Base-by-base conservation (phyloP, 2,113 vertebrate genomes). In the Cololabis saira region DNA sequence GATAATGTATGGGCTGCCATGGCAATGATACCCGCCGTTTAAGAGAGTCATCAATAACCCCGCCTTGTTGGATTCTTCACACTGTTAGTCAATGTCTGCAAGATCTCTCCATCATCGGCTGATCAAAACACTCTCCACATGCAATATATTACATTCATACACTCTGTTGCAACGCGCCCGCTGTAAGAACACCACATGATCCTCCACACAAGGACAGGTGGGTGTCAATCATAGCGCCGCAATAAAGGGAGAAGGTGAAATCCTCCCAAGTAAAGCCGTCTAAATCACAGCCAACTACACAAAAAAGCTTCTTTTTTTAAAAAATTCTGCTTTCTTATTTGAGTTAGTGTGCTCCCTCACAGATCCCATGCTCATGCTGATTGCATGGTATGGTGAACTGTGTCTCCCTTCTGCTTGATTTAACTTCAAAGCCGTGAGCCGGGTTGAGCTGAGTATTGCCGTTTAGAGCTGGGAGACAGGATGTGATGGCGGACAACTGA, bases 21-120 rank as follows among this genome's bases (percentile, higher is more conserved):
- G 79, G 73, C 83, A 83, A 87, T 91, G 86, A 91, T 88, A 76
- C 79, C 76, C 66, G 61, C 80, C 76, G 67, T 87, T 83, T 76
- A 85, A 80, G 79, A 71, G 74, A 83, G 77, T 81, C 83, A 88
- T 90, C 82, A 91, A 85, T 90, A 90, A 90, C 82, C 75, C 78
- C 76, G 16, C 89, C 87, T 78, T 47, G 48, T 80, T 86, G 48
- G 79, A 66, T 74, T 63, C 63, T 61, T 65, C 57, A 61, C 67
- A 70, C 80, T 70, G 84, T 82, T 79, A 57, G 73, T 86, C 78
- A 77, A 61, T 77, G 74, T 82, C 78, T 60, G 77, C 76, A 45
- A 73, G 72, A 83, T 87, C 71, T 19, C 67, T 84, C 76, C 65
- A 80, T 85, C 88, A 87, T 84, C 81, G 62, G 48, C 75, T 74